These are phyloP conservation scores for Monodelphis domestica DNA, from an alignment of 2,797 vertebrate genomes.

Conservation along the genomic window DNA sequence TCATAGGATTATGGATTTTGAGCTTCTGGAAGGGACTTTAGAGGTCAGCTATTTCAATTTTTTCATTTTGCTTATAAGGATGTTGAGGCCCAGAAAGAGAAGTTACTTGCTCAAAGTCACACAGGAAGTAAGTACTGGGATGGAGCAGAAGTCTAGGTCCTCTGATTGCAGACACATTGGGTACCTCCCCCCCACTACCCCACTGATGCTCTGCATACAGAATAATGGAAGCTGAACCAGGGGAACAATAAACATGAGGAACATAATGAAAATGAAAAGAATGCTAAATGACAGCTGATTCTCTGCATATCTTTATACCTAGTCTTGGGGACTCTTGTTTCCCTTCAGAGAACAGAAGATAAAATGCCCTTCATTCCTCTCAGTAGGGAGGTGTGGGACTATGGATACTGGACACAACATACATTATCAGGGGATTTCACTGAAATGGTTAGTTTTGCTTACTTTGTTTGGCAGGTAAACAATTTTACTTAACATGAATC, in stretches of 20 bases:
- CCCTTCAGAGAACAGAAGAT: neutral
- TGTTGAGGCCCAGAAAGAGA: no score
- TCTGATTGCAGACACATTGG: neutral
- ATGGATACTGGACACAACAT: neutral
- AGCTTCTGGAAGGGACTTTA: no score
- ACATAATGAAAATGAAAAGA: neutral
- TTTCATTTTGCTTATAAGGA: no score
- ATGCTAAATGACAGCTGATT: neutral
- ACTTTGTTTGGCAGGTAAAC: neutral
- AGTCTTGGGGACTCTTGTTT: neutral
- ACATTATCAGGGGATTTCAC: neutral
- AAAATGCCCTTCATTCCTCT: neutral
- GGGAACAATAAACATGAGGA: neutral
- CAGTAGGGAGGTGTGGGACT: neutral
- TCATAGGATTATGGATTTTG: no score
- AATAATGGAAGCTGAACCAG: neutral
- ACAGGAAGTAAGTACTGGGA: no score
- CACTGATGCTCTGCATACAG: neutral
- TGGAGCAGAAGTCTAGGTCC: no score
- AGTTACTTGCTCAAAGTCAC: no score
- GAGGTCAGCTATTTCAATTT: no score
- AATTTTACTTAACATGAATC: neutral
- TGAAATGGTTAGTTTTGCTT: neutral
- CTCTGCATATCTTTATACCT: no score
- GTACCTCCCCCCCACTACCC: neutral